Evolutionary conservation across 92 coral and sea anemone species (phyloP).

Genomic region (Epizoanthus rinbou): DNA sequence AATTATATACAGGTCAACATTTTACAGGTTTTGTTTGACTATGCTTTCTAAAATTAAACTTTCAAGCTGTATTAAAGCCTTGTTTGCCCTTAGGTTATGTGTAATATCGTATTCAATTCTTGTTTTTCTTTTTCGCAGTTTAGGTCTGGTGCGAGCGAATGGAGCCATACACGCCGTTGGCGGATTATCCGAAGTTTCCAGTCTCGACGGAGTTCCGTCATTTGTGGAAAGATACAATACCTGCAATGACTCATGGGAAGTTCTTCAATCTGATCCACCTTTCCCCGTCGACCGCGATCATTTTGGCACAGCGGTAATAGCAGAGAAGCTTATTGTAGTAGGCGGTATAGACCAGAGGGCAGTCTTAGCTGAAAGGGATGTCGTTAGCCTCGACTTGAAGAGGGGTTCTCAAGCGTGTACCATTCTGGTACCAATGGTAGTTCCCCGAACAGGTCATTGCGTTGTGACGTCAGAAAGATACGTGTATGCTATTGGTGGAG

Average conservation of each 20-base stretch:
- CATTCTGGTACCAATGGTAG: constrained; percentile 49
- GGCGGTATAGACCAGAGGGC: constrained; percentile 63
- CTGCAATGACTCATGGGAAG: constrained; percentile 77
- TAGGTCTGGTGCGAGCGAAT: constrained; percentile 57
- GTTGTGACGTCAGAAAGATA: constrained; percentile 60
- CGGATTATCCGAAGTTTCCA: constrained; percentile 78
- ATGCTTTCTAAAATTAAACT: not conserved
- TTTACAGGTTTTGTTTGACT: not conserved
- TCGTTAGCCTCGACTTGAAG: constrained; percentile 47
- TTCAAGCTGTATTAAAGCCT: not conserved
- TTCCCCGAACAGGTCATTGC: constrained; percentile 83
- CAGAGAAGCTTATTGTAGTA: constrained; percentile 55
- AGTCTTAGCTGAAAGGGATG: constrained; percentile 62
- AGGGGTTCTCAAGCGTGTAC: constrained; percentile 29
- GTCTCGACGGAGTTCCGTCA: constrained; percentile 64
- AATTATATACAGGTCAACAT: no score
- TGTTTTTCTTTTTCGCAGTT: constrained; percentile 48
- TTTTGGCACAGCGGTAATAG: constrained; percentile 62
- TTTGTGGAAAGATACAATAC: constrained; percentile 78
- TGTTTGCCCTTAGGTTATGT: not conserved
- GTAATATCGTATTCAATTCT: not conserved
- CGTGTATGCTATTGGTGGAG: constrained; percentile 88
- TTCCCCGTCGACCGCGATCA: constrained; percentile 79
- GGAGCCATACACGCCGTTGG: constrained; percentile 72
- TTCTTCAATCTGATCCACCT: constrained; percentile 46